Percentiles rank a stretch among this genome's conserved stretches.
Evolutionary conservation across 2,113 vertebrate species (phyloP).

Genomic region (Globicephala melas): DNA sequence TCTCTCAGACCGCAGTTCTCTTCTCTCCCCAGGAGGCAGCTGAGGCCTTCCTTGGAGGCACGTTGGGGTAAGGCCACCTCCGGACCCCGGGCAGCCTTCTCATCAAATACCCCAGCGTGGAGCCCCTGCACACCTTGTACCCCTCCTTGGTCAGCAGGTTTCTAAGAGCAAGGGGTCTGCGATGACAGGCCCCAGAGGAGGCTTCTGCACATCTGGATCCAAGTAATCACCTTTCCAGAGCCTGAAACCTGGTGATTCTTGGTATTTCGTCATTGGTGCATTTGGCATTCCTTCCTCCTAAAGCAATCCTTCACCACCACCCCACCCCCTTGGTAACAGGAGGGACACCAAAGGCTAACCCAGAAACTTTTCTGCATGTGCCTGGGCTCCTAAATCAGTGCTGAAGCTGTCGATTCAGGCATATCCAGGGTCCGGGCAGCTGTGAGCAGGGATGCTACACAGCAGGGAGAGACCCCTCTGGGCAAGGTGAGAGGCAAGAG

Average conservation of each 20-base stretch:
- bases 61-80: not conserved
- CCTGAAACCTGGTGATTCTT: not conserved
- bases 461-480: not conserved
- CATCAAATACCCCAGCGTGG: too few relatives aligned
- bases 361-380: not conserved
- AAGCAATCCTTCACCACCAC: not conserved
- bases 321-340: not conserved
- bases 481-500: not conserved
- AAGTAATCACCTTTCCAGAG: not conserved
- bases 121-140: not conserved
- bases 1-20: not conserved
- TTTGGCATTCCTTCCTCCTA: not conserved
- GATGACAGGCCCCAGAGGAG: too few relatives aligned
- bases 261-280: not conserved
- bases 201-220: not conserved
- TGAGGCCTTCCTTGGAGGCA: rapidly evolving
- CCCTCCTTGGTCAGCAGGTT: not conserved
- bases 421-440: not conserved
- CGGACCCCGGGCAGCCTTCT: not conserved
- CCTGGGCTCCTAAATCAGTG: not conserved
- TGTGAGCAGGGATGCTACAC: not conserved
- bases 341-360: not conserved
- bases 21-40: not conserved
- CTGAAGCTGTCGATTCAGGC: not conserved
- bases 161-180: not conserved